Evolutionary conservation across 2,888 invertebrate genomes (phyloP), one percentile per base, ranked within the genome.

Genomic region (Microplitis manilae): DNA sequence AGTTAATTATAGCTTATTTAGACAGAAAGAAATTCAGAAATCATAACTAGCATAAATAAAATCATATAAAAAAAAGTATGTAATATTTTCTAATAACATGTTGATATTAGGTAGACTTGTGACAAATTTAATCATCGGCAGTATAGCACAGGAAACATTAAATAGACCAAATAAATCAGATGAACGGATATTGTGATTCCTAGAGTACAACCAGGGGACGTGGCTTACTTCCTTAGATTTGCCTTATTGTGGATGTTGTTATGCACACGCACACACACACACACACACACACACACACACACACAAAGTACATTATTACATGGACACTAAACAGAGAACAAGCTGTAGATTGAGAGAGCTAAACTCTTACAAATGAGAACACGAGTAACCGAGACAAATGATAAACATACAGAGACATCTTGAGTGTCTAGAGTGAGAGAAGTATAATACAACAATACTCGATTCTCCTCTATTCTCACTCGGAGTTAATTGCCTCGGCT

Each of bases 401-500:
- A 74, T 78, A 64, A 41, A 75, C 17, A 50, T 69, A 67, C 76
- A 30, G 59, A 41, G 41, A 62, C 30, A 30, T 30, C 30, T 30
- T 2, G 30, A 30, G 30, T 30, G 30, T 30, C 30, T 30, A 30
- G 38, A 38, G 17, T 75, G 77, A 78, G 78, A 79, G 65, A 77
- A 65, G 77, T 76, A 79, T 77, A 80, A 30, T 30, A 30, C 30
- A 81, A 81, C 80, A 78, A 79, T 84, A 86, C 82, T 83, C 81
- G 79, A 80, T 83, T 81, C 79, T 79, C 82, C 50, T 30, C 30
- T 81, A 83, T 84, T 81, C 84, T 80, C 82, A 80, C 81, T 81
- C 80, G 75, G 81, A 86, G 85, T 87, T 87, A 86, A 87, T 87
- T 87, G 84, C 83, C 85, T 86, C 83, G 85, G 85, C 85, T 84